Percentiles rank a stretch among this genome's conserved stretches.
These are phyloP conservation scores for Lapara coniferarum DNA, from an alignment of 2,888 invertebrate species.

Conservation along the genomic window DNA sequence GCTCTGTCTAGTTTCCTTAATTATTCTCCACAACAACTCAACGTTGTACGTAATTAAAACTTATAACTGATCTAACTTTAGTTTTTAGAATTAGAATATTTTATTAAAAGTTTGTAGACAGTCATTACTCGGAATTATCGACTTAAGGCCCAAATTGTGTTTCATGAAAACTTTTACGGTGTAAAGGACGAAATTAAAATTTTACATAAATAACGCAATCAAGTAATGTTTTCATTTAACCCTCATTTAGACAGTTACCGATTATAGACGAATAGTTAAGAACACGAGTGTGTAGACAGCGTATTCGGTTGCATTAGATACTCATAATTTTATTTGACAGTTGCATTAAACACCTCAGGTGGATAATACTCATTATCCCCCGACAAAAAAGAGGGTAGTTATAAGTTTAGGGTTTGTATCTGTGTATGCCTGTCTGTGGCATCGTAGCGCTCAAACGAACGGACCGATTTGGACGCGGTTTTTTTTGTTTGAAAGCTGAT, in stretches of 20 bases:
- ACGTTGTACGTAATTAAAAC: slow-evolving; percentile 5
- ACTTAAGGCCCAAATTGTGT: slow-evolving; percentile 6
- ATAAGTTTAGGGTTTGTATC: too few relatives aligned
- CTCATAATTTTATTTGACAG: too few relatives aligned
- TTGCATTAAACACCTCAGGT: too few relatives aligned
- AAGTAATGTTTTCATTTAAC: not conserved
- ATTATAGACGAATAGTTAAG: not conserved
- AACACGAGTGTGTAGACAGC: too few relatives aligned
- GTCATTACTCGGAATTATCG: slow-evolving; percentile 10
- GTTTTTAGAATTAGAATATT: not conserved
- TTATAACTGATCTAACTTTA: not conserved
- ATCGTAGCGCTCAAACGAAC: too few relatives aligned
- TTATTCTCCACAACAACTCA: not conserved
- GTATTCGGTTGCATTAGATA: too few relatives aligned
- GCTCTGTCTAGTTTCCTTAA: not conserved
- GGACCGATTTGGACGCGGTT: too few relatives aligned
- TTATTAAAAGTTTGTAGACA: slow-evolving; percentile 2
- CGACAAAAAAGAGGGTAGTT: too few relatives aligned
- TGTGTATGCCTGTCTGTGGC: too few relatives aligned
- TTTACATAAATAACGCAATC: not conserved
- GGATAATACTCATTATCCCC: too few relatives aligned
- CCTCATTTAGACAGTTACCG: too few relatives aligned
- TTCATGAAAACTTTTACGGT: slow-evolving; percentile 8
- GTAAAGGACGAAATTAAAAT: not conserved
- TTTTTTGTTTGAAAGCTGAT: too few relatives aligned